Evolutionary conservation across 1,140 invertebrate genomes (phyloP).

Genomic region (Tetraneura akinire): DNA sequence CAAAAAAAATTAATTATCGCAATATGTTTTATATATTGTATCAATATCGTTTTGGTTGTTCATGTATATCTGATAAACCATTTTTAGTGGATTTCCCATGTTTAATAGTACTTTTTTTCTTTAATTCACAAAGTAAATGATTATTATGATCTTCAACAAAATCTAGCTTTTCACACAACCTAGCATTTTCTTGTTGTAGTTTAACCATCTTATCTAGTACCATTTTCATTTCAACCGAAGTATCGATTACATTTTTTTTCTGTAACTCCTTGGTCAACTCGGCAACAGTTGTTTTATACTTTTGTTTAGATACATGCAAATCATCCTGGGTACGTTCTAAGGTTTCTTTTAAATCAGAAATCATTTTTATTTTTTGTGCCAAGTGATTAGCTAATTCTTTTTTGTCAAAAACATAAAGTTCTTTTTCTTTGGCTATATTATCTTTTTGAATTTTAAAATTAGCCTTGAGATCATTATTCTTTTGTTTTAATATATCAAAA

Average conservation of each 20-base stretch:
- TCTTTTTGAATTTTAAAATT: conserved; percentile 21
- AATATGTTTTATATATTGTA: not conserved
- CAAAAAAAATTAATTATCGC: not conserved
- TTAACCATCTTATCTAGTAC: conserved; percentile 41
- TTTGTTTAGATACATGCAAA: conserved; percentile 41
- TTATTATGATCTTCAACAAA: conserved; percentile 43
- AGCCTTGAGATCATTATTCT: conserved; percentile 33
- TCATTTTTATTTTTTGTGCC: conserved; percentile 40
- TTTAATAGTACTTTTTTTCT: conserved; percentile 32
- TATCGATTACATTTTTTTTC: conserved; percentile 21
- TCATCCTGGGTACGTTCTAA: conserved; percentile 37
- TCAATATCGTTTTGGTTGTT: conserved; percentile 25
- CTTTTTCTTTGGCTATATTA: conserved; percentile 11
- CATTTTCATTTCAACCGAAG: conserved; percentile 46
- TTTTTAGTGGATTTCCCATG: conserved; percentile 14
- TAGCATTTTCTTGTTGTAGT: conserved; percentile 45
- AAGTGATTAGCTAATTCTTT: conserved; percentile 33
- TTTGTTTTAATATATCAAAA: conserved; percentile 33
- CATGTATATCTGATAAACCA: not conserved
- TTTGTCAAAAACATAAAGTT: conserved; percentile 8
- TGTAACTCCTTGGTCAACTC: conserved; percentile 44
- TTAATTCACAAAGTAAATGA: conserved; percentile 25
- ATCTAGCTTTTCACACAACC: conserved; percentile 40
- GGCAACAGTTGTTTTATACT: conserved; percentile 27
- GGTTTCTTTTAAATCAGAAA: conserved; percentile 19